Evolutionary conservation across 37 sponge, comb jelly and placozoan species (phyloP).

Genomic region (Mnemiopsis leidyi): DNA sequence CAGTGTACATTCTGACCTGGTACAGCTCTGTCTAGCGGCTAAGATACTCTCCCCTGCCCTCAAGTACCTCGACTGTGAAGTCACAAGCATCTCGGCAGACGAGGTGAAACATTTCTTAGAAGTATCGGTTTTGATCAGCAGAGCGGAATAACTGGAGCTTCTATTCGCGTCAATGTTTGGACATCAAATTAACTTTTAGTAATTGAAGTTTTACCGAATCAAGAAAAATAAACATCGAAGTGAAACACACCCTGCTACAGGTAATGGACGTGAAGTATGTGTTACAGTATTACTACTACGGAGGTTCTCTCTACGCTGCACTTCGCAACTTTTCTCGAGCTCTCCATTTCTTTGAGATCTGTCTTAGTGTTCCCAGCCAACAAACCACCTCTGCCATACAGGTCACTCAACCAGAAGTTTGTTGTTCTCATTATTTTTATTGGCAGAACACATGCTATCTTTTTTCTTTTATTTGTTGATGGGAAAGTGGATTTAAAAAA

Average conservation of each 20-base stretch:
- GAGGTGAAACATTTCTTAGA: conserved; percentile 14
- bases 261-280: conserved; percentile 21
- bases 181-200: no score
- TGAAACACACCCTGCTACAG: no score
- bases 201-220: no score
- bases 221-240: no score
- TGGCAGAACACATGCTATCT: no score
- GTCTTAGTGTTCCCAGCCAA: conserved; percentile 24
- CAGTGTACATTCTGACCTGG: conserved; percentile 19
- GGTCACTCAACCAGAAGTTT: no score
- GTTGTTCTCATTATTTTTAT: no score
- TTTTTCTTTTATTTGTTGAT: no score
- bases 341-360: conserved; percentile 51
- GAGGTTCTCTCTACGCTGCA: conserved; percentile 49
- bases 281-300: conserved; percentile 58
- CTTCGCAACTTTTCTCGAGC: conserved; percentile 56
- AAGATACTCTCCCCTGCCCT: conserved; percentile 40
- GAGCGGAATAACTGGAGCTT: no score
- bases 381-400: conserved; percentile 55
- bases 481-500: no score
- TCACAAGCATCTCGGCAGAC: not conserved
- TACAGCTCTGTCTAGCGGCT: conserved; percentile 51
- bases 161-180: no score
- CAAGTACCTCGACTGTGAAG: not conserved
- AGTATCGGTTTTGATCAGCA: no score